phyloP scores from a whole-genome alignment of 2,797 vertebrate genomes.

The Oreortyx pictus region DNA sequence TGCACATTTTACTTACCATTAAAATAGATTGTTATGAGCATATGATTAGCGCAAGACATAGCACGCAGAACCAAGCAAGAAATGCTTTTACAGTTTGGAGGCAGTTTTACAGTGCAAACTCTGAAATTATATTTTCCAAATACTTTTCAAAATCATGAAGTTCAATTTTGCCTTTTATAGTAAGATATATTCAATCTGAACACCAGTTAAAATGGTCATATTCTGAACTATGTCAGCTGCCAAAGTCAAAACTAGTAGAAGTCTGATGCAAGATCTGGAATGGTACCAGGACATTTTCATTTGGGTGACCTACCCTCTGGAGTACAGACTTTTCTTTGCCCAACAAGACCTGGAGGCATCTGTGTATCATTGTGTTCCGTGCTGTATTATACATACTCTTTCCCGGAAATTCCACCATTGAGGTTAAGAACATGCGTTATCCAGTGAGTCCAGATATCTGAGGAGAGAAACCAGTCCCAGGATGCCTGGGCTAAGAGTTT shows the following conservation, averaged over 20 bases:
- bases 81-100: background rate
- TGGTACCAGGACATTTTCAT: background rate
- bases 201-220: background rate
- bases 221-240: background rate
- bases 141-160: background rate
- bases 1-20: background rate
- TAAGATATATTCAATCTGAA: background rate
- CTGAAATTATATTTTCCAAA: background rate
- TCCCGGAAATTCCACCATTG: background rate
- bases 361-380: background rate
- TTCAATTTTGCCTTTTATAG: background rate
- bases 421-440: background rate
- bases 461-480: background rate
- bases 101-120: background rate
- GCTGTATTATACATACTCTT: background rate
- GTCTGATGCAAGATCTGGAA: background rate
- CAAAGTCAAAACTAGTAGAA: background rate
- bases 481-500: fast-evolving
- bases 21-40: background rate
- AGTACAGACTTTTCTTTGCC: background rate
- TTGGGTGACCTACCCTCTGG: background rate
- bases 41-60: background rate
- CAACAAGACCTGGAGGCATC: background rate
- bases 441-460: fast-evolving
- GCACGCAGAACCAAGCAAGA: background rate